Conservation (phyloP, 2,888 invertebrate genomes). For the Drosophila mayaguana region DNA sequence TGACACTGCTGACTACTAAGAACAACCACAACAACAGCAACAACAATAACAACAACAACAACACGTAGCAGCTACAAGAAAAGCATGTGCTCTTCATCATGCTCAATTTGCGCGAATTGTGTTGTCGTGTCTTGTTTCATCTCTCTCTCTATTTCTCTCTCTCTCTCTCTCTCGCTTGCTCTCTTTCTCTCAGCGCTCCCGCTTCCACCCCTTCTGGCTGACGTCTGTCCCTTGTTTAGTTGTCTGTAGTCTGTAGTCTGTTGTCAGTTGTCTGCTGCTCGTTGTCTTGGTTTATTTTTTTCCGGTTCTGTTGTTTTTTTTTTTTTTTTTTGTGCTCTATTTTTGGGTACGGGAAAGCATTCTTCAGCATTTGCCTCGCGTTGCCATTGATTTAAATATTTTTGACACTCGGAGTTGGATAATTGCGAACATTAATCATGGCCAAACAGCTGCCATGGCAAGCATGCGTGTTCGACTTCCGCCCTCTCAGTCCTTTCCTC, state of each 20-base stretch:
- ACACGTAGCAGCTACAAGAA: conserved; percentile 20
- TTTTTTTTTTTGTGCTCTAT: not conserved
- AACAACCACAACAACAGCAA: conserved; percentile 25
- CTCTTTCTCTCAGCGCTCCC: conserved; percentile 7
- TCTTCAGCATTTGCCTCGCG: conserved; percentile 31
- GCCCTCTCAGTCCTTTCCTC: not conserved
- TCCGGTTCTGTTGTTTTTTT: not conserved
- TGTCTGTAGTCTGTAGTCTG: conserved; percentile 35
- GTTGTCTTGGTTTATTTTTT: conserved; percentile 22
- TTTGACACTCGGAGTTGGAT: conserved; percentile 76
- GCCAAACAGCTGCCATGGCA: conserved; percentile 57
- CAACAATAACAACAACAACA: conserved; percentile 21
- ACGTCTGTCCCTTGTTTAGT: conserved; percentile 20
- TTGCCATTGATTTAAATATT: conserved; percentile 80
- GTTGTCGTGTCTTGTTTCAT: conserved; percentile 71
- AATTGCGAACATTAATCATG: conserved; percentile 80
- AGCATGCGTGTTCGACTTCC: conserved; percentile 18
- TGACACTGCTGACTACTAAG: conserved; percentile 64
- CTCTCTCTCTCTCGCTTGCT: conserved; percentile 25
- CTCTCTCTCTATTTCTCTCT: conserved; percentile 1
- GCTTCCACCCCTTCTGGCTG: conserved; percentile 25
- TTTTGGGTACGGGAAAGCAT: conserved; percentile 5
- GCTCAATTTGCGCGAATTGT: conserved; percentile 79
- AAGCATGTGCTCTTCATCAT: conserved; percentile 71
- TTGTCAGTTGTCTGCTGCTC: conserved; percentile 57